Evolutionary conservation across 2,888 invertebrate species (phyloP).

Genomic region (Eupsilia transversa): DNA sequence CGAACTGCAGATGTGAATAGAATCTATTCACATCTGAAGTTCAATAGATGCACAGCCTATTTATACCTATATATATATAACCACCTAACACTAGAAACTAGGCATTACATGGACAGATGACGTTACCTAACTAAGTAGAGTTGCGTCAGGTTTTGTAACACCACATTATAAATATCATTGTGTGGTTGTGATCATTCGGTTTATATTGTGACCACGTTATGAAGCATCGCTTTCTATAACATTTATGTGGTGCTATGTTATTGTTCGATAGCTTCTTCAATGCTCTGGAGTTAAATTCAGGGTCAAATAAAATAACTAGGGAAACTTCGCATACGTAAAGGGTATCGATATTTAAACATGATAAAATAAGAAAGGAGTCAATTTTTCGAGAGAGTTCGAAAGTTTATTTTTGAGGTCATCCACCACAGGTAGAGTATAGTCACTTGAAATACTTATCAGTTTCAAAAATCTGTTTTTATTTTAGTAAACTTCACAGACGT

Average conservation of each 20-base stretch:
- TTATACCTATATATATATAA: not conserved
- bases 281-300: no score
- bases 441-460: no score
- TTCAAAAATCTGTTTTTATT: no score
- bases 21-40: no score
- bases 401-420: no score
- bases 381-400: no score
- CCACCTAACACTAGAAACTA: conserved; percentile 25
- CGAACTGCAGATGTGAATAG: not conserved
- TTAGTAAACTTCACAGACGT: no score
- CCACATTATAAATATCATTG: conserved; percentile 35
- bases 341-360: no score
- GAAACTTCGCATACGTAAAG: no score
- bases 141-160: conserved; percentile 39
- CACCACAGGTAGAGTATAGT: no score
- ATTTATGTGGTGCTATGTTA: not conserved
- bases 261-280: not conserved
- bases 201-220: conserved; percentile 38
- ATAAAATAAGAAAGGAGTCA: no score
- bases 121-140: conserved; percentile 32
- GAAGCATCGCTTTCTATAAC: conserved; percentile 33
- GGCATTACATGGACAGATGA: conserved; percentile 32
- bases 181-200: conserved; percentile 30
- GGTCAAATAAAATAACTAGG: no score
- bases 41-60: not conserved